Base-by-base conservation (phyloP, 2,113 vertebrate species). In the Thomomys bottae region DNA sequence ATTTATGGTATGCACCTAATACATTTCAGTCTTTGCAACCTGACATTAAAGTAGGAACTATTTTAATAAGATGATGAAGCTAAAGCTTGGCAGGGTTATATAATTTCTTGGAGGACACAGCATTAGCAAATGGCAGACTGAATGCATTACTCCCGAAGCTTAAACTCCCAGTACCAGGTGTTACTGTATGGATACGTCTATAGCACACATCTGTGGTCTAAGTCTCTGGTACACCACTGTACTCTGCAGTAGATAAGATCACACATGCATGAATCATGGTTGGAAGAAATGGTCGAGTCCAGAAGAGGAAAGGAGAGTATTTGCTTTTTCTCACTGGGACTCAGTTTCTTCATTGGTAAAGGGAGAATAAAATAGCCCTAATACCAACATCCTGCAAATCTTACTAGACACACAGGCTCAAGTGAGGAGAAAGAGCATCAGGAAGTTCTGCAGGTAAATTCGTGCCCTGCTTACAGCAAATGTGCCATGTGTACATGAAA, bases 301-400 rank as follows among this genome's bases (percentile, higher is more conserved):
- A 38, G 11, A 79, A 34, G 68, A 88, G 57, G 18, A 83, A 75
- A 59, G 10, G 23, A 72, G 87, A 79, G 54, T 49, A 73, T 67
- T 84, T 67, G 38, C 36, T 18, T 72, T 57, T 92, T 88, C 88
- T 84, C 36, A 66, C 2, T 36, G 82, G 83, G 28, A 15, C n/a
- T 89, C 28, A 42, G 18, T 88, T 80, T 94, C 36, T 61, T 89
- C 38, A 5, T 68, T 64, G 87, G 11, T 59, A 82, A 83, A 94
- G 68, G 40, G 80, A 34, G 72, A 81, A 76, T 67, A 23, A 76
- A 71, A 45, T 28, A 24, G 45, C 42, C 23, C 81, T 49, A 36
- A 83, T n/a, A 66, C 68, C 45, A 72, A 85, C 20, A 78, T 64
- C 21, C 38, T 70, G 1, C n/a, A 72, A 67, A 67, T 36, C 70